Percentiles rank a stretch among this genome's conserved stretches.
Conservation (phyloP, 1,140 invertebrate genomes). For the Drosophila setifemur region DNA sequence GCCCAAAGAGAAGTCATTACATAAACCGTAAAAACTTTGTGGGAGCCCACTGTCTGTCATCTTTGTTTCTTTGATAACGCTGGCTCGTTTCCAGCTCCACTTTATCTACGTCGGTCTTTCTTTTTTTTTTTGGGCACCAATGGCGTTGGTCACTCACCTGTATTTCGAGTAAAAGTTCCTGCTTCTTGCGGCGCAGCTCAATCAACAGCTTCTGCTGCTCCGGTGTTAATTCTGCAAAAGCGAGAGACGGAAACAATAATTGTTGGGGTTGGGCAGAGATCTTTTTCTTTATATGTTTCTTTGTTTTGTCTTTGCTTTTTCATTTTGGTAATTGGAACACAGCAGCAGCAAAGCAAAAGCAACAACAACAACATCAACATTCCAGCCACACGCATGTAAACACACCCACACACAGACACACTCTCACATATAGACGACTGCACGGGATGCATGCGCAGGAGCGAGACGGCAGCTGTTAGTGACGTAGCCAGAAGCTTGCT, state of each 20-base stretch:
- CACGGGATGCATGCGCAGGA: constrained; percentile 29
- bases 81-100: background rate
- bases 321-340: constrained; percentile 57
- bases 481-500: constrained; percentile 12
- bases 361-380: constrained; percentile 13
- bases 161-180: constrained; percentile 95
- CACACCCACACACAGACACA: constrained; percentile 24
- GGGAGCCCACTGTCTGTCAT: background rate
- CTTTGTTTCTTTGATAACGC: background rate
- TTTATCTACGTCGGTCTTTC: background rate
- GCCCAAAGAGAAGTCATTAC: background rate
- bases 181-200: constrained; percentile 94
- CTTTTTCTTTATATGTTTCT: background rate
- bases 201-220: constrained; percentile 95
- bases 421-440: constrained; percentile 10
- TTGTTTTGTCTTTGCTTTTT: background rate
- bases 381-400: constrained; percentile 21
- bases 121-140: background rate
- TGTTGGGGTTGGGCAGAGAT: constrained; percentile 1
- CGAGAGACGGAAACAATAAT: constrained; percentile 82
- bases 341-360: constrained; percentile 28
- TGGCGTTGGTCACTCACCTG: constrained; percentile 87
- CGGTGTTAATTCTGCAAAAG: constrained; percentile 92
- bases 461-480: constrained; percentile 20
- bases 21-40: background rate